These are phyloP conservation scores for Chorisops tibialis DNA, from an alignment of 2,888 invertebrate genomes.

Conservation along the genomic window DNA sequence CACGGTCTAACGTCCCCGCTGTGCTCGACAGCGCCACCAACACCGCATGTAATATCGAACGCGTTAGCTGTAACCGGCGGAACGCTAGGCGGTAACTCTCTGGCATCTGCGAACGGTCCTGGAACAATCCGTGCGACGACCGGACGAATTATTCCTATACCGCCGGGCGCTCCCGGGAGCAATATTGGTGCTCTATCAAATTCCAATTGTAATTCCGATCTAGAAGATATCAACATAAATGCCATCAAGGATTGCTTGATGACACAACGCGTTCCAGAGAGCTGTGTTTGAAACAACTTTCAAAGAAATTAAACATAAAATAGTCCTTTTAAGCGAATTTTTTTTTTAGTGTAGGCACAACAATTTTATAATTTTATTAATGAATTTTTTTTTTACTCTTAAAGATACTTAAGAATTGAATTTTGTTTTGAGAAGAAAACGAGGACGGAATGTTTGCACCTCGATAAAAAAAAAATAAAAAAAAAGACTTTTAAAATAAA, in stretches of 20 bases:
- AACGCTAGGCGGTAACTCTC: background rate
- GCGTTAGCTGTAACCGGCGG: conserved; percentile 37
- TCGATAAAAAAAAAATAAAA: no score
- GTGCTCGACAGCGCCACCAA: conserved; percentile 41
- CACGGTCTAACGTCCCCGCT: conserved; percentile 35
- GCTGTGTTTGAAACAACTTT: conserved; percentile 70
- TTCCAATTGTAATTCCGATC: conserved; percentile 39
- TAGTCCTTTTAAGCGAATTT: conserved; percentile 18
- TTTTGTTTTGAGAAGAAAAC: background rate
- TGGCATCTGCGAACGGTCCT: conserved; percentile 9
- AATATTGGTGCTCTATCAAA: background rate
- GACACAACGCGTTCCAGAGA: conserved; percentile 82
- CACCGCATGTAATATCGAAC: conserved; percentile 38
- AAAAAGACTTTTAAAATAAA: no score
- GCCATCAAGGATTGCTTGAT: conserved; percentile 84
- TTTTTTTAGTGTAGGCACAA: background rate
- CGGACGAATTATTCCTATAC: conserved; percentile 10
- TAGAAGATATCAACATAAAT: conserved; percentile 68
- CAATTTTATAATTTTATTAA: background rate
- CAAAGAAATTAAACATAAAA: background rate
- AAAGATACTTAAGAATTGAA: background rate
- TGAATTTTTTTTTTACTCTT: background rate
- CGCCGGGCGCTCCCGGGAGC: background rate
- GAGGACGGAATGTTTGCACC: no score
- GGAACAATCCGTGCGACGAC: conserved; percentile 17